phyloP scores from a whole-genome alignment of 2,797 vertebrate genomes.

The Glyptemys insculpta region DNA sequence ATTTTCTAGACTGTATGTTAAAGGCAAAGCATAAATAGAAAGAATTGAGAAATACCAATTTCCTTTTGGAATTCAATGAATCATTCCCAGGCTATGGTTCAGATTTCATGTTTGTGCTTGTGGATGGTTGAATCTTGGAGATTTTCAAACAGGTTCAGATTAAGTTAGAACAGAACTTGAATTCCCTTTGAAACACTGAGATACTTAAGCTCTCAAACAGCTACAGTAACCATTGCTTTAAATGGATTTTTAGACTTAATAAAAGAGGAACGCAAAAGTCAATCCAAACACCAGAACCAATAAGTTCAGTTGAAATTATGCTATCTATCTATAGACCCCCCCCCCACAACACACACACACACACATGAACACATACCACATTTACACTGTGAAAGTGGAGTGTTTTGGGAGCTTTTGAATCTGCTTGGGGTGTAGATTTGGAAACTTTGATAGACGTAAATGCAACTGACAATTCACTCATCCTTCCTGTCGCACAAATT shows the following conservation, averaged over 20 bases:
- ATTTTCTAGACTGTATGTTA: conserved; percentile 30
- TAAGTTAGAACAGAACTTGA: conserved; percentile 6
- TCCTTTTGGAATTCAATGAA: conserved; percentile 15
- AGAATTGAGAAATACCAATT: background rate
- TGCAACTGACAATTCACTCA: rapidly evolving
- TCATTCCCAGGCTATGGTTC: background rate
- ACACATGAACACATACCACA: background rate
- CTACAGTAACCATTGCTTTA: background rate
- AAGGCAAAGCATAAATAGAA: conserved; percentile 11
- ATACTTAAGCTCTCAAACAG: background rate
- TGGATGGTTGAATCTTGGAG: conserved; percentile 11
- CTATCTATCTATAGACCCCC: background rate
- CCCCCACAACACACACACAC: background rate
- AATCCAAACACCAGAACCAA: background rate
- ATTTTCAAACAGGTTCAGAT: background rate
- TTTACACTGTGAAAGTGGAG: background rate
- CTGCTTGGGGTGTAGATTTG: background rate
- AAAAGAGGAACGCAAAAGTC: background rate
- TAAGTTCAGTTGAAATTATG: background rate
- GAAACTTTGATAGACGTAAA: background rate
- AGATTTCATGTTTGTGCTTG: conserved; percentile 14
- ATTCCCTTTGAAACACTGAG: background rate
- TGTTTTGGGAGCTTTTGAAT: background rate
- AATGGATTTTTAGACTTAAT: background rate
- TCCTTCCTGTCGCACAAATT: background rate